Conservation (phyloP, 2,797 vertebrate species). For the Huso huso region DNA sequence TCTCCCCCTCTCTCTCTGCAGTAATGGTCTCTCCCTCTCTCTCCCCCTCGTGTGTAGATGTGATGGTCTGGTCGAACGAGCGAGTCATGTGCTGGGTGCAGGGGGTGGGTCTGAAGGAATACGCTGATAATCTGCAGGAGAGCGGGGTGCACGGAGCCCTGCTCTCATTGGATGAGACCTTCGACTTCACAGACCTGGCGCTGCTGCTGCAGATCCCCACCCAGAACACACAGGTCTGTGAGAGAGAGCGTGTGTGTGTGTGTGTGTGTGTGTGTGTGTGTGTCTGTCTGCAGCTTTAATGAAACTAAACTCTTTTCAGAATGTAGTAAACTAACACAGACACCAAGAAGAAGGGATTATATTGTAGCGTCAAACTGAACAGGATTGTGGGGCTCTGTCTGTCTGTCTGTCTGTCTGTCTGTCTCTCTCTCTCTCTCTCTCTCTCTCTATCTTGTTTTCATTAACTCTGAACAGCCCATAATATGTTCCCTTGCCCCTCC, state of each 20-base stretch:
- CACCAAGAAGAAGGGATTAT: too few relatives aligned
- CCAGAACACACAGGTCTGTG: slow-evolving; percentile 75
- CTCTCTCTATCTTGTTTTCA: slow-evolving; percentile 1
- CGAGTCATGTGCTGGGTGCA: slow-evolving; percentile 89
- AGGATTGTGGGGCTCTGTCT: too few relatives aligned
- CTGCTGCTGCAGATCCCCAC: slow-evolving; percentile 86
- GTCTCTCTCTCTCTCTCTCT: not conserved
- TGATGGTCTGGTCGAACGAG: slow-evolving; percentile 93
- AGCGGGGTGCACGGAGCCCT: slow-evolving; percentile 82
- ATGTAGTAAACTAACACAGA: too few relatives aligned
- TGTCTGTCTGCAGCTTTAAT: too few relatives aligned
- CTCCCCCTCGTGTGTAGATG: slow-evolving; percentile 54
- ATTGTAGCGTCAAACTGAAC: too few relatives aligned
- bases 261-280: not conserved
- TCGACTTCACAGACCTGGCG: slow-evolving; percentile 83
- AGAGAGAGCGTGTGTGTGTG: too few relatives aligned
- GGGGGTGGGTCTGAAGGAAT: slow-evolving; percentile 81
- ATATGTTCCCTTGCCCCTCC: not conserved
- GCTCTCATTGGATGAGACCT: slow-evolving; percentile 85
- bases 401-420: too few relatives aligned
- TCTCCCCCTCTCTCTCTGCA: not conserved
- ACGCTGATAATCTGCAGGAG: slow-evolving; percentile 81
- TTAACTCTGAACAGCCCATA: too few relatives aligned
- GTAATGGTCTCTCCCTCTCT: not conserved
- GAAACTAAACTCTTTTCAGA: too few relatives aligned